Evolutionary conservation across 1,140 invertebrate species (phyloP), one percentile per base, ranked within the genome.

Genomic region (Lordiphosa clarofinis): DNA sequence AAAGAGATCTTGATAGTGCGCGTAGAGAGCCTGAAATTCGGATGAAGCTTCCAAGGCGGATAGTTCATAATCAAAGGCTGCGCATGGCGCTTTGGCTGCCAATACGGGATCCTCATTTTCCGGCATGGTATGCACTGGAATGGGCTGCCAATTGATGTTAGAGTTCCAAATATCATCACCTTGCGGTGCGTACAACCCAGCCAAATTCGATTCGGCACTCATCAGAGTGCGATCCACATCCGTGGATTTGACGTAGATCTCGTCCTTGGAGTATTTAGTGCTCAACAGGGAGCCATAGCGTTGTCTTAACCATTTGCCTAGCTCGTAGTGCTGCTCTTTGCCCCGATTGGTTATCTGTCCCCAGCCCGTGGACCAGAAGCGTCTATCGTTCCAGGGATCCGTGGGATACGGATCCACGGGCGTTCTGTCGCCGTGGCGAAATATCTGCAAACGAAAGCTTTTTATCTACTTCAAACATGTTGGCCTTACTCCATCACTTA

Each of bases 191-290:
- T 94, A 96, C 59, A 95, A 91, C 4, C 95, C 95, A 54, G 96
- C 96, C 53, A 98, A 90, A 90, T 96, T 94, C 1, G 92, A 90
- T 87, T 94, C 91, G 0, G 96, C 97, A 68, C 96, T 97, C 94
- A 97, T 97, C 4, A 98, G 88, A 10, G 96, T 97, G 13, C 97
- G 91, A 90, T 98, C 96, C 1, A 94, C 92, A 89, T 97, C 94
- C 2, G 96, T 97, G 49, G 95, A 96, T 44, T 90, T 90, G 0
- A 96, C 88, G 69, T 92, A 92, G 44, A 97, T 91, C 78, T 96
- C 87, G 7, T 89, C 74, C 53, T 72, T 88, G 59, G 90, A 92
- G 91, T 87, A 93, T 54, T 62, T 89, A 9, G 89, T 54, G 89
- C 89, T 90, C 64, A 94, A 49, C 19, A 92, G 62, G 21, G 89